These are phyloP conservation scores for Naja naja DNA, from an alignment of 2,113 vertebrate species.

Conservation along the genomic window DNA sequence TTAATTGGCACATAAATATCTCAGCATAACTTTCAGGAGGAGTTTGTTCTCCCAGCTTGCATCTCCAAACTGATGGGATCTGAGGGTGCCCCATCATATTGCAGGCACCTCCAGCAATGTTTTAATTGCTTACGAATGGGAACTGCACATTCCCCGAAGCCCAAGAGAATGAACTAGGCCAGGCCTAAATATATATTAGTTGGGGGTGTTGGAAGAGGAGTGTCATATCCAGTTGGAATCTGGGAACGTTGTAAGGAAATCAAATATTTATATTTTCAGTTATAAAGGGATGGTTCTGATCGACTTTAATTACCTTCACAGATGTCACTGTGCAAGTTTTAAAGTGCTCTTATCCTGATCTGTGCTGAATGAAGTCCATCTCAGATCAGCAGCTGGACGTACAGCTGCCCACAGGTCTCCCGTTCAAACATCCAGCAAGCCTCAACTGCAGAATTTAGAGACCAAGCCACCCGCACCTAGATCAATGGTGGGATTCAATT, in stretches of 20 bases:
- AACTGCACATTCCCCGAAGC: constrained; percentile 16
- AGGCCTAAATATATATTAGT: constrained; percentile 18
- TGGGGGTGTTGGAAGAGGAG: constrained; percentile 20
- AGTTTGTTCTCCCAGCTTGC: constrained; percentile 9
- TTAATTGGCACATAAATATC: constrained; percentile 8
- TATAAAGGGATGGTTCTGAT: constrained; percentile 42
- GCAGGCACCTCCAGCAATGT: constrained; percentile 4
- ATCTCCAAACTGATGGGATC: constrained; percentile 13
- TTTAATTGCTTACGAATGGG: constrained; percentile 44
- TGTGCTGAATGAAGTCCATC: constrained; percentile 38
- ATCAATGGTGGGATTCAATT: too few relatives aligned
- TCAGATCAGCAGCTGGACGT: constrained; percentile 55
- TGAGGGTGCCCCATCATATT: neutral
- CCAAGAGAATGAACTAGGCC: constrained; percentile 28
- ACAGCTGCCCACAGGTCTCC: constrained; percentile 57
- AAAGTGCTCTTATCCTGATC: constrained; percentile 39
- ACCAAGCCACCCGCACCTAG: constrained; percentile 68
- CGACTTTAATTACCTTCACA: constrained; percentile 47
- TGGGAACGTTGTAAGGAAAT: constrained; percentile 37
- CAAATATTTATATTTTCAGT: constrained; percentile 40
- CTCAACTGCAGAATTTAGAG: constrained; percentile 41
- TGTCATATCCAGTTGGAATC: constrained; percentile 33
- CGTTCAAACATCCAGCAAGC: constrained; percentile 49
- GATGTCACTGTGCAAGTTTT: constrained; percentile 52
- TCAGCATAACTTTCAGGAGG: constrained; percentile 5